Conservation (phyloP, 1,140 invertebrate genomes). For the Drosophila novamexicana region DNA sequence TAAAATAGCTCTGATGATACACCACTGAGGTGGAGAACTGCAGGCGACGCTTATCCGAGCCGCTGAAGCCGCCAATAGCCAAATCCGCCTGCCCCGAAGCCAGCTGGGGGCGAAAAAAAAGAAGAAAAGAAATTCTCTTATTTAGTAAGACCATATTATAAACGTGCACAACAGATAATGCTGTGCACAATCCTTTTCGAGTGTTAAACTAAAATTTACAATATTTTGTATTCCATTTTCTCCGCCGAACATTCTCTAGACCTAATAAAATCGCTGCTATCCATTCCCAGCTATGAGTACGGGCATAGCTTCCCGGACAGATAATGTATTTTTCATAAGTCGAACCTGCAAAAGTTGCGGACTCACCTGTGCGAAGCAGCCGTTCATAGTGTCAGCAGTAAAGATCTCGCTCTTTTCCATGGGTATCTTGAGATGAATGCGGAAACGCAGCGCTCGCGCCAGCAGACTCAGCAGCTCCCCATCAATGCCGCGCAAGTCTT, state of each 20-base stretch:
- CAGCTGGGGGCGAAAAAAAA: constrained; percentile 20
- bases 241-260: too few relatives aligned
- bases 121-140: background rate
- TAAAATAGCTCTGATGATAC: constrained; percentile 60
- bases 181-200: too few relatives aligned
- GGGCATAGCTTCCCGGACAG: too few relatives aligned
- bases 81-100: constrained; percentile 36
- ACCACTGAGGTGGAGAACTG: constrained; percentile 55
- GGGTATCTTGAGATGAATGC: constrained; percentile 35
- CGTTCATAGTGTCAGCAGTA: constrained; percentile 41
- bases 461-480: constrained; percentile 59
- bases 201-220: too few relatives aligned
- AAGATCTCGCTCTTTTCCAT: constrained; percentile 49
- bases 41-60: constrained; percentile 48
- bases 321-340: background rate
- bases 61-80: constrained; percentile 61
- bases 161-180: too few relatives aligned
- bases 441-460: constrained; percentile 44
- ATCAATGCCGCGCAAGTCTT: constrained; percentile 51
- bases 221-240: too few relatives aligned
- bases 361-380: constrained; percentile 58
- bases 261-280: too few relatives aligned
- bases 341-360: background rate
- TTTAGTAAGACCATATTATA: too few relatives aligned
- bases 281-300: background rate